Percentiles rank a stretch among this genome's conserved stretches.
Conservation (phyloP, 2,797 vertebrate species). For the Botia kubotai region DNA sequence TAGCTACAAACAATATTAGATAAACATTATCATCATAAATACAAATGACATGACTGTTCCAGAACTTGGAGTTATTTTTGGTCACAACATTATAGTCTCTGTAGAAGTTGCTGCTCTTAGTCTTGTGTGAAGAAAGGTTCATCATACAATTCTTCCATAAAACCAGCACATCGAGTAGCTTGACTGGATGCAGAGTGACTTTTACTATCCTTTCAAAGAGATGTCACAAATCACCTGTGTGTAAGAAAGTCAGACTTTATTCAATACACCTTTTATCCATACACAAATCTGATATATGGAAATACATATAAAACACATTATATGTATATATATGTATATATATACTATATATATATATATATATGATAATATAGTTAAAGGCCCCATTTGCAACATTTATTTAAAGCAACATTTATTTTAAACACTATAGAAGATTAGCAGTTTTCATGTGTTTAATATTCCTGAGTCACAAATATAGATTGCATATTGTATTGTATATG, state of each 20-base stretch:
- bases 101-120: conserved; percentile 27
- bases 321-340: no score
- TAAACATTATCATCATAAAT: conserved; percentile 58
- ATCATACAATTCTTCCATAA: conserved; percentile 32
- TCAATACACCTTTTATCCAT: neutral
- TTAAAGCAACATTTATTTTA: no score
- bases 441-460: no score
- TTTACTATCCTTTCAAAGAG: conserved; percentile 27
- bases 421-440: no score
- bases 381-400: no score
- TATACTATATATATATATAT: no score
- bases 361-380: no score
- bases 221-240: conserved; percentile 75
- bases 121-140: conserved; percentile 9
- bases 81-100: neutral
- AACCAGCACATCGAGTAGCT: conserved; percentile 1
- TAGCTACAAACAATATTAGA: conserved; percentile 22
- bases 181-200: conserved; percentile 11
- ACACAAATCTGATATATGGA: no score
- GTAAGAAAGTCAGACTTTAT: conserved; percentile 32
- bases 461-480: no score
- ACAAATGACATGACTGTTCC: conserved; percentile 40
- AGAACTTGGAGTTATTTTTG: conserved; percentile 14
- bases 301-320: no score
- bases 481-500: no score